Evolutionary conservation across 2,113 vertebrate species (phyloP).

Genomic region (Rhinoptilus africanus): DNA sequence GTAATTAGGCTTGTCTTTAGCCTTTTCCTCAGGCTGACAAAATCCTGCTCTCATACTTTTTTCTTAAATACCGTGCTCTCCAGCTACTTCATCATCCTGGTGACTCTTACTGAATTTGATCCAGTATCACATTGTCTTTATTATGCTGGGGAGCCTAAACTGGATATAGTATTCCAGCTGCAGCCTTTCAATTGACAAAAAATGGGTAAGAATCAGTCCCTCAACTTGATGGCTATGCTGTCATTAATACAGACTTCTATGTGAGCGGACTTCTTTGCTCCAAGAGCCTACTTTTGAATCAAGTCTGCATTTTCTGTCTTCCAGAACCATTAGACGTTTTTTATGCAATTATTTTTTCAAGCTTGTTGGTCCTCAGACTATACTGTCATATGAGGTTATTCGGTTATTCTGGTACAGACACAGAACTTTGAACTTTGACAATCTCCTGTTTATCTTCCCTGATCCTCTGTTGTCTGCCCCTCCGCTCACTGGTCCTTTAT

Average conservation of each 20-base stretch:
- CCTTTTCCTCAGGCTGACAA: neutral
- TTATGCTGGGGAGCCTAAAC: neutral
- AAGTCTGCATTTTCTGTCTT: neutral
- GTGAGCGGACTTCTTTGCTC: neutral
- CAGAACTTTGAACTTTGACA: neutral
- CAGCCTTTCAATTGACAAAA: neutral
- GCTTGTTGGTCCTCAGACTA: neutral
- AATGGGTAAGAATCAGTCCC: neutral
- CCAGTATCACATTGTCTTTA: neutral
- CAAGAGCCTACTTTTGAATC: neutral
- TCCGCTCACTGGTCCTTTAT: neutral
- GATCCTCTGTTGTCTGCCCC: neutral
- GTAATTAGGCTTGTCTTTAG: neutral
- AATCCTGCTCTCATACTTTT: neutral
- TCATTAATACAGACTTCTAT: neutral
- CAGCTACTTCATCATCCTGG: neutral
- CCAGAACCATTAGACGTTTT: neutral
- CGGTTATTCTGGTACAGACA: neutral
- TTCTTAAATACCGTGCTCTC: neutral
- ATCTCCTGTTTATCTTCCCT: neutral
- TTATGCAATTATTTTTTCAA: neutral
- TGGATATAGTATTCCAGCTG: neutral
- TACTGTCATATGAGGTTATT: neutral
- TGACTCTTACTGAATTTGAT: neutral
- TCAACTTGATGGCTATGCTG: neutral